phyloP scores from a whole-genome alignment of 2,797 vertebrate species.

The Gymnothorax javanicus region DNA sequence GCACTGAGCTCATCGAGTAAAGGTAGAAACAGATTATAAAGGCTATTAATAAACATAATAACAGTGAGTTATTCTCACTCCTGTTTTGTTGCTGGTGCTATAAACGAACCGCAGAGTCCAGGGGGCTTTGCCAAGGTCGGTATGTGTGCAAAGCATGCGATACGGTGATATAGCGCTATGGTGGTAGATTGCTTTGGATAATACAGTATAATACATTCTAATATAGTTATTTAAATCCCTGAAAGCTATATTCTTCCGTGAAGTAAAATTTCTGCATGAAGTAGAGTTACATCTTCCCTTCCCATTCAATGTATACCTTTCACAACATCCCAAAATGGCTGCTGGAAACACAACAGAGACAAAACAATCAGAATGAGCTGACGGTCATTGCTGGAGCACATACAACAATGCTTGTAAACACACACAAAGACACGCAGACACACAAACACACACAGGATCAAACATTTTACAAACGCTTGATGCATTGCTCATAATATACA shows the following conservation, averaged over 20 bases:
- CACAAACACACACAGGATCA: neutral
- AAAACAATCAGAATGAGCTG: neutral
- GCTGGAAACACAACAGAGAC: conserved; percentile 61
- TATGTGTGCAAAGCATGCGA: conserved; percentile 27
- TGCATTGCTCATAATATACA: neutral
- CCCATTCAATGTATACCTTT: conserved; percentile 72
- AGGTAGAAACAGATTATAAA: conserved; percentile 27
- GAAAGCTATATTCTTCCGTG: neutral
- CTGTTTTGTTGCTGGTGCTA: neutral
- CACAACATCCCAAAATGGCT: conserved; percentile 85
- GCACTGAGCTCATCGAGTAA: conserved; percentile 37
- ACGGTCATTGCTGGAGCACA: neutral
- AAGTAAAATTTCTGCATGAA: neutral
- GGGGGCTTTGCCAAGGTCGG: conserved; percentile 8
- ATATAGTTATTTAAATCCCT: conserved; percentile 6
- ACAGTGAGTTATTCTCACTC: conserved; percentile 26
- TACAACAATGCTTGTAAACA: conserved; percentile 1
- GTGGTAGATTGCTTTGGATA: neutral
- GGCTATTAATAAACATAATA: neutral
- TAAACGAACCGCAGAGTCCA: conserved; percentile 23
- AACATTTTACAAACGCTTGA: neutral
- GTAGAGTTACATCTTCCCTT: neutral
- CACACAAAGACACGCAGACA: neutral
- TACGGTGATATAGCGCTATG: neutral
- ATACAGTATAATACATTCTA: too few relatives aligned